These are phyloP conservation scores for Phyto melanocephala DNA, from an alignment of 2,888 invertebrate genomes.

Conservation along the genomic window DNA sequence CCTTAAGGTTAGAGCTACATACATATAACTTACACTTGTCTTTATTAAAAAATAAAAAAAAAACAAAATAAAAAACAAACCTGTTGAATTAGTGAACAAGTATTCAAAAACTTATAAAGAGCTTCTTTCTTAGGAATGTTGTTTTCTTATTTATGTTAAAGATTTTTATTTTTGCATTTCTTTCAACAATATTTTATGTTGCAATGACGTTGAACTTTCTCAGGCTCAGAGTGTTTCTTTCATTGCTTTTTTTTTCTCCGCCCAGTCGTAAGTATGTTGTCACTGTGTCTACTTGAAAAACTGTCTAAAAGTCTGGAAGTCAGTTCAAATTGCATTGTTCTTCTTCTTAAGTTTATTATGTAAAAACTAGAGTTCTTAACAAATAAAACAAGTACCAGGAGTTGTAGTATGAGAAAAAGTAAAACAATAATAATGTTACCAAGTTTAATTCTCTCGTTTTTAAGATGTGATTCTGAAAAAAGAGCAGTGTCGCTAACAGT, in stretches of 20 bases:
- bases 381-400: conserved; percentile 37
- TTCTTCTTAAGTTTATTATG: conserved; percentile 24
- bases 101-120: conserved; percentile 22
- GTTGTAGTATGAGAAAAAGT: background rate
- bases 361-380: conserved; percentile 24
- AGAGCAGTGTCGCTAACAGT: too few species aligned
- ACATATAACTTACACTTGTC: background rate
- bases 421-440: background rate
- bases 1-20: conserved; percentile 34
- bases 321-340: background rate
- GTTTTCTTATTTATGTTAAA: background rate
- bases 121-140: conserved; percentile 4
- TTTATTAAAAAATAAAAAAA: background rate
- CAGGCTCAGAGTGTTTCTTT: background rate
- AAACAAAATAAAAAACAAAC: conserved; percentile 1
- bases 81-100: conserved; percentile 33
- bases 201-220: conserved; percentile 59
- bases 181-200: background rate
- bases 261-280: background rate
- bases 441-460: background rate
- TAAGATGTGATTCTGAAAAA: background rate
- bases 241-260: background rate
- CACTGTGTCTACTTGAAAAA: conserved; percentile 25
- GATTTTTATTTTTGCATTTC: background rate
- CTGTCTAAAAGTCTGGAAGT: conserved; percentile 36